Base-by-base conservation (phyloP, 2,113 vertebrate genomes). In the Guaruba guarouba region DNA sequence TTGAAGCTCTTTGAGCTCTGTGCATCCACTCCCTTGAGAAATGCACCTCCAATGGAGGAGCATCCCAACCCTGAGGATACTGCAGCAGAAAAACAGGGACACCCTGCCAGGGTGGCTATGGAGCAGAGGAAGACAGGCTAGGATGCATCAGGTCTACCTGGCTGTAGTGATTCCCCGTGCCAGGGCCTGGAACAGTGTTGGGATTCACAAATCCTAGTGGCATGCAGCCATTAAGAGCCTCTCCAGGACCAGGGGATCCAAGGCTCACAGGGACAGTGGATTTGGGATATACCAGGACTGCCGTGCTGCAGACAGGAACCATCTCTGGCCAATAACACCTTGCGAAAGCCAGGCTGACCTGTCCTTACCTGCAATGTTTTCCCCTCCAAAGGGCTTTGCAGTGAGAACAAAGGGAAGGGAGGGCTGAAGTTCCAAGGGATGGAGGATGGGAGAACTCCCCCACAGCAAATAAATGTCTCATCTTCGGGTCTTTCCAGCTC, bases 301-400 rank as follows among this genome's bases (percentile, higher is more conserved):
- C 11, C 7, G 39, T 0, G 0, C 39, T 39, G 35, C 0, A 1
- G 51, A 17, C 6, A 4, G 62, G 48, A 88, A 18, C 19, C 17
- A 1, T 5, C 82, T 35, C 48, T 61, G 71, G 23, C 35, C 52
- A 1, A 48, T 68, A 24, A 25, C 59, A 75, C 51, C 68, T 76
- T 14, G 22, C 25, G 13, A 5, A 68, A 79, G 5, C 4, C 0
- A 0, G 48, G 27, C 57, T 68, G 28, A 37, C 46, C 61, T 35
- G 12, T 59, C 70, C 71, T 80, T 46, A 62, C 63, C 57, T 16
- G 17, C 2, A 1, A 7, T 2, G 1, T 41, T 66, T 73, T 63
- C n/a, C 79, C 46, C 0, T 0, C 49, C 6, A 0, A 74, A 84
- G 27, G 2, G 2, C 64, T 83, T n/a, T 51, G 73, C 39, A 67